A percentile compares a stretch with the other conserved stretches of the same genome.
Evolutionary conservation across 2,888 invertebrate genomes (phyloP).

Genomic region (Tachina lurida): DNA sequence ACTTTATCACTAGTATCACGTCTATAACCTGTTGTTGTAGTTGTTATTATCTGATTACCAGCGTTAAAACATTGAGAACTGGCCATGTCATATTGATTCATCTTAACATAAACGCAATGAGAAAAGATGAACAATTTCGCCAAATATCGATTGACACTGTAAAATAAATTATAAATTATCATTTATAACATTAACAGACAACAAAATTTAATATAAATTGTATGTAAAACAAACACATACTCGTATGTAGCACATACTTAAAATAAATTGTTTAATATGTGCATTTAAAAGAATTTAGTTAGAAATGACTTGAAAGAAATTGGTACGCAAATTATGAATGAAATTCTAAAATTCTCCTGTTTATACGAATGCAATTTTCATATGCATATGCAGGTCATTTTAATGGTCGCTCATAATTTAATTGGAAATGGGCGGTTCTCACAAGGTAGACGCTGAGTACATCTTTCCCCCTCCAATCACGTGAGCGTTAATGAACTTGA

Average conservation of each 20-base stretch:
- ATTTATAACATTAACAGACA: background rate
- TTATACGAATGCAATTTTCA: no score
- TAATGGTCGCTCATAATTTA: no score
- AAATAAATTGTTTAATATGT: no score
- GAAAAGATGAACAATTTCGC: conserved; percentile 18
- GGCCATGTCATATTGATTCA: conserved; percentile 73
- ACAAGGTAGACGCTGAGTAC: no score
- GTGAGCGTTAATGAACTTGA: no score
- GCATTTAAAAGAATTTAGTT: no score
- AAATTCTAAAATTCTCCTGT: no score
- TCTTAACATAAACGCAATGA: conserved; percentile 58
- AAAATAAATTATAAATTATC: conserved; percentile 14
- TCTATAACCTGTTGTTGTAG: conserved; percentile 66
- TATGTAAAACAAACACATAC: background rate
- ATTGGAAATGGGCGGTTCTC: no score
- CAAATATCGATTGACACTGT: conserved; percentile 54
- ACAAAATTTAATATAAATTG: background rate
- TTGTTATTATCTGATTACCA: conserved; percentile 63
- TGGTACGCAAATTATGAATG: no score
- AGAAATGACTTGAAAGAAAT: no score
- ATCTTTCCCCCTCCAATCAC: no score
- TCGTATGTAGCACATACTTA: background rate
- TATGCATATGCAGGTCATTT: no score
- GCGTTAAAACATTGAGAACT: conserved; percentile 68
- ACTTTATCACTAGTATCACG: conserved; percentile 34